These are phyloP conservation scores for Coturnix japonica DNA, from an alignment of 2,113 vertebrate species.

Conservation along the genomic window DNA sequence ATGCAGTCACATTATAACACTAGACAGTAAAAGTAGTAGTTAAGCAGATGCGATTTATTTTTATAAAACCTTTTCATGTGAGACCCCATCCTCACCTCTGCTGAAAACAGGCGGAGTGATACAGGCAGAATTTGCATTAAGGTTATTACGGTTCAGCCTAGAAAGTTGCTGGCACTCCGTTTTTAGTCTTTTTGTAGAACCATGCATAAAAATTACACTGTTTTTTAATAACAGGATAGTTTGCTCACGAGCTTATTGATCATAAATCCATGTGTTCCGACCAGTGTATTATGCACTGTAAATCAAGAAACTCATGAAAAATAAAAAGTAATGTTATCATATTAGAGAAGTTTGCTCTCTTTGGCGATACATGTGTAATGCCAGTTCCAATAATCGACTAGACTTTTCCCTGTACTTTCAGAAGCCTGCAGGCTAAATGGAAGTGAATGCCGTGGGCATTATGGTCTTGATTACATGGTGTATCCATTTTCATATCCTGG, in stretches of 20 bases:
- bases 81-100: not conserved
- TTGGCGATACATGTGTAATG: slow-evolving; percentile 37
- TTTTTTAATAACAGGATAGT: not conserved
- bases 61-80: not conserved
- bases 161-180: not conserved
- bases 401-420: slow-evolving; percentile 48
- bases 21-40: not conserved
- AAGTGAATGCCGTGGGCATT: slow-evolving; percentile 60
- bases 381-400: slow-evolving; percentile 26
- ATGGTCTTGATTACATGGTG: slow-evolving; percentile 60
- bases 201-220: not conserved
- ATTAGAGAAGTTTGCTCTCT: slow-evolving; percentile 52
- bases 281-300: not conserved
- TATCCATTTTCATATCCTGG: slow-evolving; percentile 68
- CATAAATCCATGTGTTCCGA: not conserved
- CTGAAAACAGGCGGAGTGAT: not conserved
- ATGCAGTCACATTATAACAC: not conserved
- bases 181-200: not conserved
- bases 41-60: not conserved
- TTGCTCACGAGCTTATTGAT: not conserved
- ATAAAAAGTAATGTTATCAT: slow-evolving; percentile 36
- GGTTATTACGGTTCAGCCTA: not conserved
- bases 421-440: slow-evolving; percentile 73
- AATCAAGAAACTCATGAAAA: slow-evolving; percentile 62
- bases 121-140: not conserved